Base-by-base conservation (phyloP, 2,888 invertebrate genomes). In the Drosophila basisetae region DNA sequence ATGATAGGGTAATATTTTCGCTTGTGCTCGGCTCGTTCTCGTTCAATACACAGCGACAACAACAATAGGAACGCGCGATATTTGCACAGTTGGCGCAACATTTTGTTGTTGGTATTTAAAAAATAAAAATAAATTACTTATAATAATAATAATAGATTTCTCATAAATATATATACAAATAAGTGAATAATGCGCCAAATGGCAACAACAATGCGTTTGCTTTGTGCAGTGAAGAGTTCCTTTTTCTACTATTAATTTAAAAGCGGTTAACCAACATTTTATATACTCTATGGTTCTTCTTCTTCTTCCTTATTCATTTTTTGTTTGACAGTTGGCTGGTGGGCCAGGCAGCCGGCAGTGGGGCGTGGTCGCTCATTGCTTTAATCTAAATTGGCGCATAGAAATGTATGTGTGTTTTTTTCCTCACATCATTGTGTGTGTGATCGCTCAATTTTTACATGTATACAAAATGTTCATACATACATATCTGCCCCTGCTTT, bases 361-460 rank as follows among this genome's bases (percentile, higher is more conserved):
- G 74, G 84, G 90, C 84, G 90, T 83, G 91, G 83, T 39, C 35
- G 50, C 66, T 47, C 87, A 41, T 63, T 76, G 74, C 90, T 89
- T 90, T 89, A 86, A 90, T 91, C 88, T 91, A 88, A 88, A 91
- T 90, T 88, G 89, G 86, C 91, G 80, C 91, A 88, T 79, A 83
- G 89, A 85, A 88, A 88, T 90, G 83, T 64, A 4, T n/a, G 18
- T 9, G n/a, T 30, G 28, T 37, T 47, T 60, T 59, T 64, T 41
- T 63, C 35, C 49, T 67, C 80, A 64, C 76, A 75, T 69, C 55
- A 67, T 68, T 76, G 67, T 71, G 63, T 64, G 54, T 59, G 71
- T 83, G 79, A 83, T 83, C 83, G 90, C 75, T 69, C 84, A 67
- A 69, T 70, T 89, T 69, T 85, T 82, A 84, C 85, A 80, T n/a